phyloP scores from a whole-genome alignment of 2,888 invertebrate species.

The Parnassius mnemosyne region DNA sequence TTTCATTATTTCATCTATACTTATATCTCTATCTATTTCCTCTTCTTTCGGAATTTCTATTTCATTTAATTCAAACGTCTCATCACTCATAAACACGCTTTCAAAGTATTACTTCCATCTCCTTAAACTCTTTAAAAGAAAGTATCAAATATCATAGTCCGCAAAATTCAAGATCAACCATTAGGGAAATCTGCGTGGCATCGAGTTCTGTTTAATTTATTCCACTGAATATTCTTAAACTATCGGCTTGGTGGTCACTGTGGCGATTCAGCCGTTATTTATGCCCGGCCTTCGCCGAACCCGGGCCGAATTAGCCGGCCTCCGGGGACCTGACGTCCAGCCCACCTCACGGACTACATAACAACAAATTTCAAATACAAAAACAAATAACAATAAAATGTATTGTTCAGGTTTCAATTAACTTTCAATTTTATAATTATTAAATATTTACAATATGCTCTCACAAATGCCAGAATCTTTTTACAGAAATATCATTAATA shows the following conservation, averaged over 20 bases:
- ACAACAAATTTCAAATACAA: slow-evolving; percentile 4
- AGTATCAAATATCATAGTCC: slow-evolving; percentile 44
- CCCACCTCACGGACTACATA: slow-evolving; percentile 25
- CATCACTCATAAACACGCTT: no score
- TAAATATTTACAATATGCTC: no score
- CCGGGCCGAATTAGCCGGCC: slow-evolving; percentile 37
- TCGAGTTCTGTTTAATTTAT: slow-evolving; percentile 75
- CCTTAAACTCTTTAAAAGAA: no score
- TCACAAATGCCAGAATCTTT: no score
- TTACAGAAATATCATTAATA: no score
- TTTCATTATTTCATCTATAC: no score
- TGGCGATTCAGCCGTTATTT: slow-evolving; percentile 68
- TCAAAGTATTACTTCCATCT: no score
- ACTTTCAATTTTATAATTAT: no score
- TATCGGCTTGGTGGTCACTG: slow-evolving; percentile 75
- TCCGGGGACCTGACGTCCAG: slow-evolving; percentile 31
- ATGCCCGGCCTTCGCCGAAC: slow-evolving; percentile 46
- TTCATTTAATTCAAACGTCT: no score
- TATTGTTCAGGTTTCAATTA: no score
- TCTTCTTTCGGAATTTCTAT: no score
- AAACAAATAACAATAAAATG: slow-evolving; percentile 23
- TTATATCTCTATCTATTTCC: no score
- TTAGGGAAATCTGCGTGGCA: slow-evolving; percentile 78
- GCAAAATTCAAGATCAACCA: slow-evolving; percentile 57
- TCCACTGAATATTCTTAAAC: slow-evolving; percentile 79